Conservation (phyloP, 2,888 invertebrate genomes). For the Anaspis maculata region DNA sequence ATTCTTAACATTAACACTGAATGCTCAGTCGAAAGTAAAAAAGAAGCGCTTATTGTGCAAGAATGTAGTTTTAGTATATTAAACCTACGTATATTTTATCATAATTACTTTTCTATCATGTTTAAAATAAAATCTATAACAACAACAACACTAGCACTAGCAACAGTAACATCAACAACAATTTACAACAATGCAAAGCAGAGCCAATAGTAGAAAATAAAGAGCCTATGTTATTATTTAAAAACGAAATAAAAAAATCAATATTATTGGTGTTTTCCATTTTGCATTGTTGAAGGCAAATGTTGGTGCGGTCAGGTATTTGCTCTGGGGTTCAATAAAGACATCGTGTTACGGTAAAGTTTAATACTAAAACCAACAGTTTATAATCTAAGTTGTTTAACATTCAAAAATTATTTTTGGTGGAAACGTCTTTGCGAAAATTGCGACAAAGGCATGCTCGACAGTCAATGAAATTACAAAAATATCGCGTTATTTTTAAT, state of each 20-base stretch:
- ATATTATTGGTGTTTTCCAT: slow-evolving; percentile 20
- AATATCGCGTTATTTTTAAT: slow-evolving; percentile 13
- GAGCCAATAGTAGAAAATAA: slow-evolving; percentile 19
- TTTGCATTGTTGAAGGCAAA: slow-evolving; percentile 39
- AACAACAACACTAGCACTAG: slow-evolving; percentile 42
- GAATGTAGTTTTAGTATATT: slow-evolving; percentile 8
- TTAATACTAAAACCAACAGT: slow-evolving; percentile 21
- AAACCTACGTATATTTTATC: neutral
- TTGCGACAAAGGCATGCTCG: slow-evolving; percentile 13
- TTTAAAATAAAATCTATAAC: slow-evolving; percentile 24
- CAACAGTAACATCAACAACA: slow-evolving; percentile 42
- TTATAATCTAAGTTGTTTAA: slow-evolving; percentile 21
- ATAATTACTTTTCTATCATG: neutral
- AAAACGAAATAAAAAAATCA: no score
- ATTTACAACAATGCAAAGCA: slow-evolving; percentile 41
- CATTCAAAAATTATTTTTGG: slow-evolving; percentile 26
- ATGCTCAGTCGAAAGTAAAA: no score
- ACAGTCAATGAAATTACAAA: slow-evolving; percentile 1
- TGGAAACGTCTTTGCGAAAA: slow-evolving; percentile 29
- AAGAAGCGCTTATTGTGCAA: no score
- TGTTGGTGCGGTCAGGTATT: slow-evolving; percentile 20
- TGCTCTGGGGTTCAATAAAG: slow-evolving; percentile 10
- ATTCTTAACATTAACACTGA: no score
- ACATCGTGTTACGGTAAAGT: slow-evolving; percentile 10
- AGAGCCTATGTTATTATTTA: no score